phyloP scores from a whole-genome alignment of 1,140 invertebrate species.

The Drosophila virilis region DNA sequence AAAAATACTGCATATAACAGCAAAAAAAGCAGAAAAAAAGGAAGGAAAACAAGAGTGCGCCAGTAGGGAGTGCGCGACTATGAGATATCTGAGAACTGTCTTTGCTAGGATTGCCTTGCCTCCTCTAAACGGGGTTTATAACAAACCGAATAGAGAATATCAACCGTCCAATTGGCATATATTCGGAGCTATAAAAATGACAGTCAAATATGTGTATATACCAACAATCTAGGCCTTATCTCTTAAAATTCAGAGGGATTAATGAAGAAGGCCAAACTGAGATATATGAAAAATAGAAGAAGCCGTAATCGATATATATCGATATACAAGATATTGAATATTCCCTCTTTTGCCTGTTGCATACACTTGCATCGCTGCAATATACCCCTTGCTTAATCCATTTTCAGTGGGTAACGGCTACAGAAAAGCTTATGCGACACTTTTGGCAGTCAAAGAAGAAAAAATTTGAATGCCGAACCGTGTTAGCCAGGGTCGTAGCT shows the following conservation, averaged over 20 bases:
- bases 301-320: too few relatives aligned
- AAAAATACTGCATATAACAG: slow-evolving; percentile 58
- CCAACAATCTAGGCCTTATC: too few relatives aligned
- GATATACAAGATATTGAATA: neutral
- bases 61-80: neutral
- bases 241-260: too few relatives aligned
- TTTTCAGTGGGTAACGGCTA: neutral
- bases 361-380: neutral
- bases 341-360: neutral
- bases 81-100: neutral
- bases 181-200: too few relatives aligned
- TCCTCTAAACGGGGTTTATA: too few relatives aligned
- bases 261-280: too few relatives aligned
- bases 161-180: too few relatives aligned
- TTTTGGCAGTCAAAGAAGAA: slow-evolving; percentile 36
- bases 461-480: slow-evolving; percentile 47
- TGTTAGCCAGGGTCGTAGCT: slow-evolving; percentile 1
- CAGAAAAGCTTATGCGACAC: slow-evolving; percentile 6
- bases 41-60: neutral
- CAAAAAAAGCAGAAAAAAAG: neutral
- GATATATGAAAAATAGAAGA: too few relatives aligned
- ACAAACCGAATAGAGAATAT: too few relatives aligned
- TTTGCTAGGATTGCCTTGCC: too few relatives aligned
- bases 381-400: neutral
- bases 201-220: too few relatives aligned